A percentile compares a stretch with the other conserved stretches of the same genome.
These are phyloP conservation scores for Alviniconcha marisindica DNA, from an alignment of 1,140 invertebrate genomes.

Conservation along the genomic window DNA sequence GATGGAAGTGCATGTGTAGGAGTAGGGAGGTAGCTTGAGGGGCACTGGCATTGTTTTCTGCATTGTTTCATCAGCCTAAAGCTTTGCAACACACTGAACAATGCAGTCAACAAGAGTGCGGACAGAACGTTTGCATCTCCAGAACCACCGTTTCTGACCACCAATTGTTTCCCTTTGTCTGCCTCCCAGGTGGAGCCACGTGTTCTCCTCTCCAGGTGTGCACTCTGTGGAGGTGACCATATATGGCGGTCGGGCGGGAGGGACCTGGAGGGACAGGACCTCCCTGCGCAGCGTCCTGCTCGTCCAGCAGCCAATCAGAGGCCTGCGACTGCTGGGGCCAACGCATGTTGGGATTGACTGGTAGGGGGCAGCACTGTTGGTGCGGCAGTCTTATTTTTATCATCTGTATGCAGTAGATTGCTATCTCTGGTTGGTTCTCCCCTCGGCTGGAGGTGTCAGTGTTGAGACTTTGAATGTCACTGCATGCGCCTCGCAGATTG, in stretches of 20 bases:
- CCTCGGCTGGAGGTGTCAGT: no score
- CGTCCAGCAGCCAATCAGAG: slow-evolving; percentile 49
- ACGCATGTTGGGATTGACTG: slow-evolving; percentile 44
- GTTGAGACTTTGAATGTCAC: no score
- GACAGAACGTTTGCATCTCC: not conserved
- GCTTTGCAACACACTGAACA: no score
- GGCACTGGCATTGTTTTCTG: no score
- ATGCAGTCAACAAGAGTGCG: no score
- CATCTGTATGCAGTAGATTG: slow-evolving; percentile 15
- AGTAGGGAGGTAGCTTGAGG: no score
- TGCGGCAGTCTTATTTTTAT: not conserved
- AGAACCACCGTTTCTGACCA: not conserved
- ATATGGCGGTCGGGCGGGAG: slow-evolving; percentile 27
- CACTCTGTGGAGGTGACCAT: slow-evolving; percentile 32
- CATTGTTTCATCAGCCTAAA: no score
- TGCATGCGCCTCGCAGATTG: no score
- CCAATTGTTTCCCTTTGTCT: not conserved
- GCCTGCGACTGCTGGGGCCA: slow-evolving; percentile 42
- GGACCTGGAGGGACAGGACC: not conserved
- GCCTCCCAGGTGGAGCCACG: slow-evolving; percentile 36
- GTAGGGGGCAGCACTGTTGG: slow-evolving; percentile 40
- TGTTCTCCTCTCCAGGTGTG: slow-evolving; percentile 33
- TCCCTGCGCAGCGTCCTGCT: slow-evolving; percentile 39
- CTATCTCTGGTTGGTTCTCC: not conserved
- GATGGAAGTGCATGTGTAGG: no score